Evolutionary conservation across 2,797 vertebrate genomes (phyloP), one percentile per base, ranked within the genome.

Genomic region (Benthosema pterotum): DNA sequence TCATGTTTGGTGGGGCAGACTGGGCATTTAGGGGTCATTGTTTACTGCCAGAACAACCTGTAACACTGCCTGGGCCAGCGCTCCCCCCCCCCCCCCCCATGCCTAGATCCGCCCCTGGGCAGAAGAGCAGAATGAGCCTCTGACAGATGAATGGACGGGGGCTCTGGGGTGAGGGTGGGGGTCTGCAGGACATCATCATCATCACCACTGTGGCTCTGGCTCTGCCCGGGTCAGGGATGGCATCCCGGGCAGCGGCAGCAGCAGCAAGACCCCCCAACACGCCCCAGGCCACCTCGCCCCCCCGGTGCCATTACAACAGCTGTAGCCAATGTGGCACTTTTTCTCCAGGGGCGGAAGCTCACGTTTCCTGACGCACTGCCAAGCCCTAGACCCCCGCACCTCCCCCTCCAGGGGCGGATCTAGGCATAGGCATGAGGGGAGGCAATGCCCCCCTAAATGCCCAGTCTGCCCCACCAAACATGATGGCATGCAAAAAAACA

Each of bases 41-140:
- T 94, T 93, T 92, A 93, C 89, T 81, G 88, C 87, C n/a, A 77
- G 88, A 90, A 91, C 88, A 92, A 94, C 92, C 93, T 94, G 92
- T 92, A 93, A 93, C 90, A 82, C 88, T 84, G 90, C 89, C 91
- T 85, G 87, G 88, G 83, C 87, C 58, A 63, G 32, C 74, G 61
- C 88, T 90, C 92, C 80, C n/a, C n/a, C n/a, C n/a, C n/a, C n/a
- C n/a, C n/a, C n/a, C n/a, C n/a, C n/a, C n/a, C n/a, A n/a, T n/a
- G n/a, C n/a, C n/a, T n/a, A n/a, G n/a, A n/a, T n/a, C n/a, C n/a
- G n/a, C n/a, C n/a, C n/a, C n/a, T n/a, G n/a, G n/a, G n/a, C n/a
- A 15, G 32, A 38, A 42, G 28, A 16, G 14, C 32, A 57, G 54
- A 57, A 19, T 15, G 54, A 55, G 50, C 5, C 45, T 71, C 28